Conservation (phyloP, 2,797 vertebrate genomes). For the Acrossocheilus fasciatus region DNA sequence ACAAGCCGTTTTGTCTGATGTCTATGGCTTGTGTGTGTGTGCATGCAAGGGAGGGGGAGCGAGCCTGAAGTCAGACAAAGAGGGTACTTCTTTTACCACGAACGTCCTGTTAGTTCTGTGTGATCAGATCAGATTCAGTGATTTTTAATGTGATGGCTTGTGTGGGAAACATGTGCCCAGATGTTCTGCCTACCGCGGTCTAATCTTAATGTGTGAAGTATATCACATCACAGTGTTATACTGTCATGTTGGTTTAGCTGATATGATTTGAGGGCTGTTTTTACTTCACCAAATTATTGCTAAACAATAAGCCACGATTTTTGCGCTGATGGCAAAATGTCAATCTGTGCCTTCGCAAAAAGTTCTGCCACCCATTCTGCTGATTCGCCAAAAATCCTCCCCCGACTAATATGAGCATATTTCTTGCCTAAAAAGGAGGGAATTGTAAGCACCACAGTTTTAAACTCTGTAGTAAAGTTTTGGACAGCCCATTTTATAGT, state of each 20-base stretch:
- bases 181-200: constrained; percentile 21
- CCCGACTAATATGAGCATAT: neutral
- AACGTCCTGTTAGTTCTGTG: constrained; percentile 75
- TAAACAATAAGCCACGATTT: neutral
- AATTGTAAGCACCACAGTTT: neutral
- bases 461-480: constrained; percentile 15
- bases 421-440: constrained; percentile 2
- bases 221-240: constrained; percentile 32
- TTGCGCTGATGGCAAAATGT: neutral
- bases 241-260: neutral
- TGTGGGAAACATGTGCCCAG: constrained; percentile 32
- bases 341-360: neutral
- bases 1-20: constrained; percentile 83
- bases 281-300: neutral
- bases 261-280: constrained; percentile 8
- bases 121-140: constrained; percentile 67
- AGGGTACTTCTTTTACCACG: constrained; percentile 79
- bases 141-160: constrained; percentile 71
- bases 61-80: constrained; percentile 75
- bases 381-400: neutral
- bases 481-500: neutral
- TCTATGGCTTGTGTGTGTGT: constrained; percentile 81
- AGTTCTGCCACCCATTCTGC: constrained; percentile 2
- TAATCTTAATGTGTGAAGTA: constrained; percentile 37
- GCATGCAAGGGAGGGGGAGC: constrained; percentile 75